Evolutionary conservation across 2,113 vertebrate species (phyloP), one percentile per base, ranked within the genome.

Genomic region (Corvus hawaiiensis): DNA sequence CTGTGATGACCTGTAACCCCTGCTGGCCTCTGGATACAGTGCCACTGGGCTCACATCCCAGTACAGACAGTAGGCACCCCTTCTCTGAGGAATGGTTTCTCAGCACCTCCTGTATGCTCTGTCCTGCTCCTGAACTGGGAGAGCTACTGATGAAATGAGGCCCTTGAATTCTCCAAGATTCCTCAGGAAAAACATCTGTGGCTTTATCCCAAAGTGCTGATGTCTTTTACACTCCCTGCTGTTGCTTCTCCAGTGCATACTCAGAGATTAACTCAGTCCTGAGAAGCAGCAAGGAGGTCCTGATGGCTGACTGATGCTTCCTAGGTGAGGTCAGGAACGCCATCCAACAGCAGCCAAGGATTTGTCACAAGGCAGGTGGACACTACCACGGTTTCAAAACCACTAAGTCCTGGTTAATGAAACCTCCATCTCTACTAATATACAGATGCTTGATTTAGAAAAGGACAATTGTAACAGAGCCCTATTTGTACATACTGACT

Each of bases 141-240:
- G 20, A 43, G 9, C 33, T 44, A 19, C 35, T 35, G 27, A 64
- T 26, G 19, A 92, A 92, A 79, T 6, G 8, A 71, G 22, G 26
- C 26, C 48, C 72, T 30, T 37, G 37, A 55, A 67, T 23, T 48
- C 22, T 5, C 22, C 39, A 52, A 35, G 54, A 67, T 6, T 23
- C 41, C 35, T 73, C 54, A 80, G 27, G 35, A 91, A 39, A 11
- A 85, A 13, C 16, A 46, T 20, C 48, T 49, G 41, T 44, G n/a
- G 41, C 4, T 5, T 23, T 37, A 64, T 9, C 21, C 16, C 41
- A 51, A 35, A 73, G 49, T 11, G 32, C 18, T 39, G 9, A 76
- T 26, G 24, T 0, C 0, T 58, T 93, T 68, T 37, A 76, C 3
- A 0, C 16, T 46, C 59, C 28, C 2, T 3, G 2, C 14, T 68